phyloP scores from a whole-genome alignment of 1,140 invertebrate genomes.

The Ridgeia piscesae region DNA sequence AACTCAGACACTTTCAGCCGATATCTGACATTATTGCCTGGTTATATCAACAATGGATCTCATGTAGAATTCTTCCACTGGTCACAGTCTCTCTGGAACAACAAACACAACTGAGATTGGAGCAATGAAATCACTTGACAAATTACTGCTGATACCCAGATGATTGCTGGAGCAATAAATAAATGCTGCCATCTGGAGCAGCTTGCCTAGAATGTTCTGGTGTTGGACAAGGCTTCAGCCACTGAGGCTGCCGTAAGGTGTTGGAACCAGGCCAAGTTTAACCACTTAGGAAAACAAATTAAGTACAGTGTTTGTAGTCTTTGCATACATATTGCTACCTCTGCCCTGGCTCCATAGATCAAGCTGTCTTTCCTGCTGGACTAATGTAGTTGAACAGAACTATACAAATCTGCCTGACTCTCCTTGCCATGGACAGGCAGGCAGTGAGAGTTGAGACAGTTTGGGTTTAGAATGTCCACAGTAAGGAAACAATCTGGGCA shows the following conservation, averaged over 20 bases:
- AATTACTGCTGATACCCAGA: not conserved
- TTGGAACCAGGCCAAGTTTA: not conserved
- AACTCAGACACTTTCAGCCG: not conserved
- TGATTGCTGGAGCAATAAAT: not conserved
- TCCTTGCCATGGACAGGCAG: not conserved
- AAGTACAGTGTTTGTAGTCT: not conserved
- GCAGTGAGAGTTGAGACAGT: not conserved
- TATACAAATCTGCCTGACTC: not conserved
- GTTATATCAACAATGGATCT: not conserved
- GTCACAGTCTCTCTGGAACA: not conserved
- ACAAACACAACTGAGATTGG: not conserved
- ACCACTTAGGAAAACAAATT: conserved; percentile 1
- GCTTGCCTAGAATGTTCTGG: not conserved
- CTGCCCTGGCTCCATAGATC: not conserved
- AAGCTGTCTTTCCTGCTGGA: not conserved
- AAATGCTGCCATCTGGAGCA: not conserved
- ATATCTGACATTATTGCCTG: not conserved
- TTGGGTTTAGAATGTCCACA: not conserved
- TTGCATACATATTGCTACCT: not conserved
- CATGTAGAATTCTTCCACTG: not conserved
- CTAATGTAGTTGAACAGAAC: not conserved
- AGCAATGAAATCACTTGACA: conserved; percentile 5
- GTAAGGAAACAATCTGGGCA: not conserved
- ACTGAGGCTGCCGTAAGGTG: not conserved
- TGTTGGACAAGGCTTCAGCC: not conserved